Evolutionary conservation across 2,888 invertebrate genomes (phyloP), one percentile per base, ranked within the genome.

Genomic region (Agonopterix arenella): DNA sequence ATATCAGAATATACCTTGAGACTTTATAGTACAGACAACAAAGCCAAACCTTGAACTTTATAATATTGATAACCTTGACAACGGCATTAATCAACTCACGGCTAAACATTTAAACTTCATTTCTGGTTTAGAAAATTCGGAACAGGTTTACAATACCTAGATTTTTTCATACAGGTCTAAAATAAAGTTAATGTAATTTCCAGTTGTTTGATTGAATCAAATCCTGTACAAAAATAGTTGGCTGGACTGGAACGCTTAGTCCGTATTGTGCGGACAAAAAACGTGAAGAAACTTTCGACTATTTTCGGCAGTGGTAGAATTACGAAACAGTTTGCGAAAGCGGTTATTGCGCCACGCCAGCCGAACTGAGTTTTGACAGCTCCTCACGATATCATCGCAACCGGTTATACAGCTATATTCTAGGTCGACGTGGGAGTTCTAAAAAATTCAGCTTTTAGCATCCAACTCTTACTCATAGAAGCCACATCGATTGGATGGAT

Each of bases 261-360:
- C 13, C 13, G 13, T 13, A 13, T 13, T 18, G 18, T 8, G 43
- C 13, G 66, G 67, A 70, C 66, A 74, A 70, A 73, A 72, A 73
- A 70, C 62, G 7, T 58, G 69, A 67, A 70, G 70, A 74, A 74
- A 81, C 83, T 80, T 80, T 80, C 80, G 68, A 76, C 77, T 75
- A 76, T 80, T 81, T 82, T 84, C 67, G 78, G 75, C 74, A 66
- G 73, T 66, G 60, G 66, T 52, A 60, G 64, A 11, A 36, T 84
- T 81, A 78, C 79, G 80, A 80, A 75, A 83, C 71, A 52, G 64
- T 75, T 83, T 82, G 81, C 83, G 82, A 84, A 83, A 84, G 81
- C 76, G 74, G 65, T 66, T 70, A 66, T 82, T 81, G 74, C 80
- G 70, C 71, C 80, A 80, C 66, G 8, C 8, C 18, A 18, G 41